phyloP scores from a whole-genome alignment of 2,113 vertebrate species.

The Clupea harengus region DNA sequence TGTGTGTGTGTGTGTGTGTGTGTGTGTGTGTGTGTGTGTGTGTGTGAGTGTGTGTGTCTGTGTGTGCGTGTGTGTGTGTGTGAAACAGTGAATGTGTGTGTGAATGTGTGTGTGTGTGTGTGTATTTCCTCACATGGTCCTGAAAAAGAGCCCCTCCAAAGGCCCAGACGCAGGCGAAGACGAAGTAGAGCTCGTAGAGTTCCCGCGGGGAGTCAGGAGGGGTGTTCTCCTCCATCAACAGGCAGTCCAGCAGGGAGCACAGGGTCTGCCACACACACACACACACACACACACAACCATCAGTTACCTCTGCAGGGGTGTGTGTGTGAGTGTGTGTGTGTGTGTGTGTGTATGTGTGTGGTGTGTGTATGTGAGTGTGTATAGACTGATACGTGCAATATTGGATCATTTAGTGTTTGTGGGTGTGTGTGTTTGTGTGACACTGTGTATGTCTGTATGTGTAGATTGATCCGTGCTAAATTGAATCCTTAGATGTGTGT shows the following conservation, averaged over 20 bases:
- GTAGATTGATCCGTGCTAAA: neutral
- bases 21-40: too few species aligned
- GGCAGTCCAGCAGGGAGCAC: slow-evolving; percentile 76
- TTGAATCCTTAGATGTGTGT: neutral
- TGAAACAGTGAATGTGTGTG: neutral
- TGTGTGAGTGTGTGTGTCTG: neutral
- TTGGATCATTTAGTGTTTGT: neutral
- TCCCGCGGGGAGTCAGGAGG: slow-evolving; percentile 77
- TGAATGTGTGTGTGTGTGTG: neutral
- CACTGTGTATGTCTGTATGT: slow-evolving; percentile 17
- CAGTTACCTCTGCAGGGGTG: neutral
- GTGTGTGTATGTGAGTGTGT: slow-evolving; percentile 25
- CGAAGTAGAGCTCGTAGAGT: slow-evolving; percentile 79
- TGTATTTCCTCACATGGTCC: slow-evolving; percentile 73
- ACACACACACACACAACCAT: neutral
- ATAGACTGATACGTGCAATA: neutral
- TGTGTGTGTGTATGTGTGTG: neutral
- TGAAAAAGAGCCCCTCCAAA: slow-evolving; percentile 80
- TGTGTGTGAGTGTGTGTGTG: neutral
- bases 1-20: too few species aligned
- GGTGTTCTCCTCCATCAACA: slow-evolving; percentile 76
- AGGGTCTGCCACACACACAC: slow-evolving; percentile 62
- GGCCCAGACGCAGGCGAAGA: slow-evolving; percentile 77
- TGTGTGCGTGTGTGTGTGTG: neutral
- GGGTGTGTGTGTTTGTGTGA: neutral